A percentile compares a stretch with the other conserved stretches of the same genome.
Evolutionary conservation across 2,797 vertebrate genomes (phyloP).

Genomic region (Anomalospiza imberbis): DNA sequence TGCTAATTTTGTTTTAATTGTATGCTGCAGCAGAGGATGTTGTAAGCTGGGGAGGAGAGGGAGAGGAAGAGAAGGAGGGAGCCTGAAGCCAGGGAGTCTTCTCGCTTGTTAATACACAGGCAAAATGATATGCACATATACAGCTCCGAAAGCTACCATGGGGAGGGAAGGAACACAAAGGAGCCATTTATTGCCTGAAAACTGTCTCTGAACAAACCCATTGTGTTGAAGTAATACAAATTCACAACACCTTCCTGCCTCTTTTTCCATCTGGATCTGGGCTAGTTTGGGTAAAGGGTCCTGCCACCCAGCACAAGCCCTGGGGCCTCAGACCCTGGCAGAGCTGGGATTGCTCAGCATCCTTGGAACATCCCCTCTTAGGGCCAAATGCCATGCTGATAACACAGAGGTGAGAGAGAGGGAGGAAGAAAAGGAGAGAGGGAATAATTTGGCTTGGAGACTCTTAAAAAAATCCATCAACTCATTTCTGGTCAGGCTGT

Average conservation of each 20-base stretch:
- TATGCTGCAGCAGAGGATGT: background rate
- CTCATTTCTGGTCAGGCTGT: background rate
- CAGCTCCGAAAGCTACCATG: background rate
- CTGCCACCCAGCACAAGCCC: accelerated
- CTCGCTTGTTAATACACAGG: constrained; percentile 34
- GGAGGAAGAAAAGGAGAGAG: background rate
- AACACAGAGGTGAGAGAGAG: background rate
- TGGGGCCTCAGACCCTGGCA: accelerated
- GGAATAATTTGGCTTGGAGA: background rate
- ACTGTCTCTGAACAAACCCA: constrained; percentile 67
- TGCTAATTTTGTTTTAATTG: background rate
- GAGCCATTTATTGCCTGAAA: constrained; percentile 65
- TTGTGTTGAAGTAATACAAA: constrained; percentile 68
- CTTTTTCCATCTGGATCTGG: constrained; percentile 34
- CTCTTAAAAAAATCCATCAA: constrained; percentile 33
- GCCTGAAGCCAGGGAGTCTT: background rate
- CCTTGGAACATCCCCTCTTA: background rate
- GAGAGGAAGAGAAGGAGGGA: background rate
- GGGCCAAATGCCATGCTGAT: background rate
- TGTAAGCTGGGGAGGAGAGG: background rate
- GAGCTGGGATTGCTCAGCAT: background rate
- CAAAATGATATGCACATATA: constrained; percentile 63
- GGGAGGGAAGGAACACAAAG: constrained; percentile 62
- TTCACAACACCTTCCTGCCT: constrained; percentile 61
- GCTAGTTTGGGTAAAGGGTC: background rate